Conservation (phyloP, 2,797 vertebrate genomes). For the Neomorphus geoffroyi region DNA sequence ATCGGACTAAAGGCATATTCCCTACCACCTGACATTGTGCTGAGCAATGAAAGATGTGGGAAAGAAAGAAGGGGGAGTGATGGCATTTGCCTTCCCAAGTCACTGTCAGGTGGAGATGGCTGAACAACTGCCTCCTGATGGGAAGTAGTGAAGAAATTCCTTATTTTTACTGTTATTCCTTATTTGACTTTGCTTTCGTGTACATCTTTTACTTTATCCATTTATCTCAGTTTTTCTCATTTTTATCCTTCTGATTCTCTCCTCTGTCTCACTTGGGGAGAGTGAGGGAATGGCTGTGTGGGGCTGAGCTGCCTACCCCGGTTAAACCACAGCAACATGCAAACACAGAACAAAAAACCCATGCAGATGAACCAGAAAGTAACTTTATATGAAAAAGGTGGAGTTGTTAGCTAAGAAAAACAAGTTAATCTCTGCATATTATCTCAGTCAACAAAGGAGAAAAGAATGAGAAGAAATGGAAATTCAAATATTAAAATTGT, state of each 20-base stretch:
- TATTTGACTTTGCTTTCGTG: background rate
- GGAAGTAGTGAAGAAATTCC: background rate
- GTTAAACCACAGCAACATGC: background rate
- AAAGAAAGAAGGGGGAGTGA: background rate
- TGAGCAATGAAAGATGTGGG: background rate
- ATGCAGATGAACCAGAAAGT: background rate
- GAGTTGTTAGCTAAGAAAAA: background rate
- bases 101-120: fast-evolving
- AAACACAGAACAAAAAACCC: fast-evolving
- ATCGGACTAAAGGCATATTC: background rate
- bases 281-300: fast-evolving
- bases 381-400: background rate
- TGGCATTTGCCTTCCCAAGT: fast-evolving
- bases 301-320: background rate
- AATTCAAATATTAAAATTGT: background rate
- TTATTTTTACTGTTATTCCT: background rate
- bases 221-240: background rate
- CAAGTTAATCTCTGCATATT: background rate
- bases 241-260: background rate
- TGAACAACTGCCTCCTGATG: fast-evolving
- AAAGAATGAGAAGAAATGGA: background rate
- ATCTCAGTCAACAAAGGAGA: background rate
- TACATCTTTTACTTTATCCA: fast-evolving
- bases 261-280: fast-evolving
- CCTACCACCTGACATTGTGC: fast-evolving